Percentiles rank a stretch among this genome's conserved stretches.
phyloP scores from a whole-genome alignment of 2,888 invertebrate species.

The Hololepta plana region DNA sequence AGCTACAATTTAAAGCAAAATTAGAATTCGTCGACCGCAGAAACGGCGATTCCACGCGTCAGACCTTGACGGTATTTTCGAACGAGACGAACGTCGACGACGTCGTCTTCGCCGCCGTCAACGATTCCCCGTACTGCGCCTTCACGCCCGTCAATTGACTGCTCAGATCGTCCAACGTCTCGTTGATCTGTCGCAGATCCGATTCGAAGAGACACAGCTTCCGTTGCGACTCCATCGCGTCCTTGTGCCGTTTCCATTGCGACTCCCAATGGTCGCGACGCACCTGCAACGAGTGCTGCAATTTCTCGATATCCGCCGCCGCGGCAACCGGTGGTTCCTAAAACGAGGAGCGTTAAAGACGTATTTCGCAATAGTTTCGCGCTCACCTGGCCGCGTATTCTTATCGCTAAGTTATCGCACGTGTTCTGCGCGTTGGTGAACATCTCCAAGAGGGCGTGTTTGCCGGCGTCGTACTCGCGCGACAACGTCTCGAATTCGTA shows the following conservation, averaged over 20 bases:
- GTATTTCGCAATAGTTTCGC: too few relatives aligned
- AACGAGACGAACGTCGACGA: constrained; percentile 56
- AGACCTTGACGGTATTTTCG: constrained; percentile 59
- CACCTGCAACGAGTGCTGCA: constrained; percentile 41
- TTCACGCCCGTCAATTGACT: constrained; percentile 42
- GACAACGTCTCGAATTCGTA: constrained; percentile 34
- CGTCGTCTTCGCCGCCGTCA: constrained; percentile 48
- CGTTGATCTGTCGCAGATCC: constrained; percentile 51
- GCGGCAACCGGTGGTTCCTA: constrained; percentile 46
- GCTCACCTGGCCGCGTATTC: constrained; percentile 42
- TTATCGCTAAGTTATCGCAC: constrained; percentile 45
- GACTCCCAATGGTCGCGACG: constrained; percentile 44
- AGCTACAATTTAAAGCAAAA: constrained; percentile 10
- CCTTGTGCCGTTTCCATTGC: constrained; percentile 38
- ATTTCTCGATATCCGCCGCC: constrained; percentile 47
- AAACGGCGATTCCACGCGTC: constrained; percentile 8
- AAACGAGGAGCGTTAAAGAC: too few relatives aligned
- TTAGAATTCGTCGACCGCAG: constrained; percentile 6
- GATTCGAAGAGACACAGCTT: constrained; percentile 47
- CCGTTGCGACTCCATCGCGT: constrained; percentile 40
- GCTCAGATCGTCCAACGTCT: constrained; percentile 47
- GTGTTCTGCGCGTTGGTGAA: constrained; percentile 47
- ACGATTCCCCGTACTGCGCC: constrained; percentile 54
- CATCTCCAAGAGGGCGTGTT: constrained; percentile 43
- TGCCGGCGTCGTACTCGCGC: constrained; percentile 44